A percentile compares a stretch with the other conserved stretches of the same genome.
Conservation (phyloP, 2,797 vertebrate genomes). For the Heterohyrax brucei region DNA sequence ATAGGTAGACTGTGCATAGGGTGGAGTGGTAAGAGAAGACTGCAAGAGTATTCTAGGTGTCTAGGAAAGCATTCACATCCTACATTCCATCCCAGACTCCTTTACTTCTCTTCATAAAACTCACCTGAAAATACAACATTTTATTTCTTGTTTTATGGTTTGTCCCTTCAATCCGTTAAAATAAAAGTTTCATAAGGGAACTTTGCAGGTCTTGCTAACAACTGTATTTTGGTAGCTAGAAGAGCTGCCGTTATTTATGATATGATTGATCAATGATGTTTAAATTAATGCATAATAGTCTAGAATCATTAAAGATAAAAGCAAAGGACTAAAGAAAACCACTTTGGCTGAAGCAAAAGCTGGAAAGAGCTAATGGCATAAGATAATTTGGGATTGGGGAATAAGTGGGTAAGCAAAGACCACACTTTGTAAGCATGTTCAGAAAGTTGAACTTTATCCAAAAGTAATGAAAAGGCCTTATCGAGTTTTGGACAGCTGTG, state of each 20-base stretch:
- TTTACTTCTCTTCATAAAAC: neutral
- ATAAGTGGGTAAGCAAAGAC: neutral
- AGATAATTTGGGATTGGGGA: neutral
- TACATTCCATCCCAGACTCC: neutral
- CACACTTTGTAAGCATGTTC: neutral
- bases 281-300: neutral
- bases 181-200: neutral
- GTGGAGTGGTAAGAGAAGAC: neutral
- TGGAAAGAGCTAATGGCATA: neutral
- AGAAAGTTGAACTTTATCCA: neutral
- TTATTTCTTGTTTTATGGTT: neutral
- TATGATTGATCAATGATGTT: neutral
- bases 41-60: neutral
- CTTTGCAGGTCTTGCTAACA: neutral
- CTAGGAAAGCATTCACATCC: neutral
- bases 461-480: slow-evolving; percentile 4
- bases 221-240: neutral
- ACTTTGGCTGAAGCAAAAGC: neutral
- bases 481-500: neutral
- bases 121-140: neutral
- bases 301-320: neutral
- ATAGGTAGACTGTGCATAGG: too few species aligned
- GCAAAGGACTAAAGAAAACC: neutral
- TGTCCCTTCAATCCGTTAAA: neutral
- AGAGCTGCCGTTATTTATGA: neutral